Evolutionary conservation across 2,113 vertebrate species (phyloP).

Genomic region (Calyptomena viridis): DNA sequence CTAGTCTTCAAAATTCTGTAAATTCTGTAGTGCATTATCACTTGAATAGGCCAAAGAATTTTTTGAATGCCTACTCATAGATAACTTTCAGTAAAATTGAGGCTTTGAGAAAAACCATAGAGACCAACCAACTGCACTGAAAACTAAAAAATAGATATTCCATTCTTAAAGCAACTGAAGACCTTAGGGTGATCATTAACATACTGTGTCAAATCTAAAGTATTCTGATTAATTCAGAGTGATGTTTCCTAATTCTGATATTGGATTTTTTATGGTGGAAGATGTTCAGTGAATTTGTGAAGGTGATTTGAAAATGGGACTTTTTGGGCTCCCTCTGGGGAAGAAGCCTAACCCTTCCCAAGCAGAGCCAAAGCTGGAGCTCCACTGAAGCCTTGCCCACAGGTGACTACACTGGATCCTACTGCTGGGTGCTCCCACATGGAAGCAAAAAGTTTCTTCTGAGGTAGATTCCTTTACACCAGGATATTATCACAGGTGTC

Average conservation of each 20-base stretch:
- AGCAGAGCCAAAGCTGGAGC: not conserved
- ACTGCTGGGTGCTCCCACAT: not conserved
- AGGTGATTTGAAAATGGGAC: not conserved
- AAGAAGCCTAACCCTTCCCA: not conserved
- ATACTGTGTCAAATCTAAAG: conserved; percentile 26
- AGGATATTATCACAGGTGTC: fast-evolving
- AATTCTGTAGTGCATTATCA: conserved; percentile 66
- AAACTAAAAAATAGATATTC: conserved; percentile 58
- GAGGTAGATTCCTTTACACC: not conserved
- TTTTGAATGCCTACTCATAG: conserved; percentile 50
- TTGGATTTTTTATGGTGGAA: not conserved
- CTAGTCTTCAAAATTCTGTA: conserved; percentile 66
- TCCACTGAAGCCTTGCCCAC: not conserved
- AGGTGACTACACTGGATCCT: not conserved
- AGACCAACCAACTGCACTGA: conserved; percentile 16
- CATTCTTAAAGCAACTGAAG: conserved; percentile 44
- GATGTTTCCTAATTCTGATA: not conserved
- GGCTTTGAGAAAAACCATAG: conserved; percentile 57
- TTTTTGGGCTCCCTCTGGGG: not conserved
- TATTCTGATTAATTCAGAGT: conserved; percentile 14
- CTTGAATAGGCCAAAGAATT: conserved; percentile 72
- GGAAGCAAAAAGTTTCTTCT: not conserved
- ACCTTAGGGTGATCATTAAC: not conserved
- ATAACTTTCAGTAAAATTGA: conserved; percentile 47
- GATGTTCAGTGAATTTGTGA: not conserved